Percentiles rank a stretch among this genome's conserved stretches.
phyloP scores from a whole-genome alignment of 2,797 vertebrate genomes.

The Valencia hispanica region DNA sequence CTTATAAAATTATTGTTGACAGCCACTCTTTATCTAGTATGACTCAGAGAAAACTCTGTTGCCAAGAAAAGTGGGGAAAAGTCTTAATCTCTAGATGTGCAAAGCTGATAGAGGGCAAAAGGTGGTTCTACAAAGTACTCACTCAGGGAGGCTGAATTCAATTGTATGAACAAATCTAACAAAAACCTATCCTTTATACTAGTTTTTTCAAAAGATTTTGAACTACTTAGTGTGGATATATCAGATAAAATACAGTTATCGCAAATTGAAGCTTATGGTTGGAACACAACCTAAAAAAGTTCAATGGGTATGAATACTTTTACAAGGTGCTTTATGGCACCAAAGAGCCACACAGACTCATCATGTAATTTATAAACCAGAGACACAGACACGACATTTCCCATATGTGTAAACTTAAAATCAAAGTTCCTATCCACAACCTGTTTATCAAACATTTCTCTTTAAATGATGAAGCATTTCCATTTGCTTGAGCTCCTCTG shows the following conservation, averaged over 20 bases:
- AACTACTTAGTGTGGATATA: too few species aligned
- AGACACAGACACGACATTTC: background rate
- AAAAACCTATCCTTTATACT: too few species aligned
- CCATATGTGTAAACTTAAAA: constrained; percentile 4
- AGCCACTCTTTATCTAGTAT: background rate
- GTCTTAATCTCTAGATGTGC: too few species aligned
- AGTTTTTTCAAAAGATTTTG: too few species aligned
- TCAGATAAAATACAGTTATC: background rate
- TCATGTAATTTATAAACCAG: background rate
- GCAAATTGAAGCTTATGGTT: background rate
- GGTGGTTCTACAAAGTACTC: too few species aligned
- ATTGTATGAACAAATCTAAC: background rate
- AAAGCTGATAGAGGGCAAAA: too few species aligned
- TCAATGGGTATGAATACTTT: background rate
- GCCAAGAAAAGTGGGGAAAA: background rate
- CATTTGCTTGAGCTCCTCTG: constrained; percentile 49
- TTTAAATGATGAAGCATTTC: constrained; percentile 66
- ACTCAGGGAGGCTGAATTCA: too few species aligned
- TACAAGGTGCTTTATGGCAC: too few species aligned
- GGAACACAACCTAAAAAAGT: background rate
- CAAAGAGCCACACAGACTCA: too few species aligned
- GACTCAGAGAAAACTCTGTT: background rate
- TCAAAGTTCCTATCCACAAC: constrained; percentile 31
- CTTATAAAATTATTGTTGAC: background rate
- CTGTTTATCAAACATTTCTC: constrained; percentile 55